Percentiles rank a stretch among this genome's conserved stretches.
Conservation (phyloP, 2,888 invertebrate genomes). For the Lampropteryx suffumata region DNA sequence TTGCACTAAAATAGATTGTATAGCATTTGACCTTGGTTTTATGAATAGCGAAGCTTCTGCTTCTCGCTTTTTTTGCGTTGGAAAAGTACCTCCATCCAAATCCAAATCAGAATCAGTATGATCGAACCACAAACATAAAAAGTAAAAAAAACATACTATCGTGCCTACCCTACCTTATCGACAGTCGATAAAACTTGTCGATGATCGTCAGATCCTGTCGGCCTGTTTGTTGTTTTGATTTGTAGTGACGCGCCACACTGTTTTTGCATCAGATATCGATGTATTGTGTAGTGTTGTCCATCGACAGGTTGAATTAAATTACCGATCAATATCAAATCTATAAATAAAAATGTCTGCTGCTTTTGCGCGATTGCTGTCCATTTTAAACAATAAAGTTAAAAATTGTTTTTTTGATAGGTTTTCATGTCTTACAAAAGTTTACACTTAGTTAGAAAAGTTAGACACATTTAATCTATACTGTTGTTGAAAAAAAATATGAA, state of each 20-base stretch:
- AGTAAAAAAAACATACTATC: not conserved
- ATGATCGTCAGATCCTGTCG: conserved; percentile 76
- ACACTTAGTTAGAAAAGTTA: no score
- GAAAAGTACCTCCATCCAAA: no score
- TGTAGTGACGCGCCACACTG: conserved; percentile 61
- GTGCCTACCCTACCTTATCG: conserved; percentile 20
- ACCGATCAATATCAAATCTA: conserved; percentile 20
- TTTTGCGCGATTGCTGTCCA: not conserved
- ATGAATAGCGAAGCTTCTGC: no score
- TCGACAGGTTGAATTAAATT: conserved; percentile 33
- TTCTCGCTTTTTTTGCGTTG: no score
- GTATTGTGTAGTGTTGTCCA: conserved; percentile 45
- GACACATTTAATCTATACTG: no score
- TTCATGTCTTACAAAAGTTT: no score
- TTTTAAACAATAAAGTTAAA: no score
- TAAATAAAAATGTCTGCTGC: conserved; percentile 18
- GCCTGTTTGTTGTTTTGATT: conserved; percentile 74
- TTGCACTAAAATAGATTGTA: no score
- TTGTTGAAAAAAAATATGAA: no score
- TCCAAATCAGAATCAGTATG: no score
- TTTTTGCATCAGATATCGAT: conserved; percentile 57
- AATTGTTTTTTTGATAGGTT: no score
- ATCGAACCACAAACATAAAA: not conserved
- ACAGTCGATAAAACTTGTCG: conserved; percentile 60
- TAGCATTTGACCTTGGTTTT: no score